Evolutionary conservation across 2,797 vertebrate species (phyloP).

Genomic region (Betta splendens): DNA sequence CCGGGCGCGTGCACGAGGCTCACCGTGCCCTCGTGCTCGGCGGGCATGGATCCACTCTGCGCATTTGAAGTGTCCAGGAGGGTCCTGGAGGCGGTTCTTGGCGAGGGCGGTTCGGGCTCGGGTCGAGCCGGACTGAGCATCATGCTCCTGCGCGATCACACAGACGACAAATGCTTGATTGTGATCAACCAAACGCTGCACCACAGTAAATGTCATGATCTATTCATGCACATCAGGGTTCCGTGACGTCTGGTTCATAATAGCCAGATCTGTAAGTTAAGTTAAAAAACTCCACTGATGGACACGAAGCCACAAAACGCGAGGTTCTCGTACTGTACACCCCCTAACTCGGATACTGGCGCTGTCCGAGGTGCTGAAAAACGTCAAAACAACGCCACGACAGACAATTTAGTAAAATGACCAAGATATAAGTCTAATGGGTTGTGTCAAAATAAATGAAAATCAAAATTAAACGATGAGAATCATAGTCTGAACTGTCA

Average conservation of each 20-base stretch:
- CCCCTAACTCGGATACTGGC: conserved; percentile 3
- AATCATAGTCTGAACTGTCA: background rate
- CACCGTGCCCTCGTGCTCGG: conserved; percentile 71
- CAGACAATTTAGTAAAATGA: background rate
- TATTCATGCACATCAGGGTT: too few relatives aligned
- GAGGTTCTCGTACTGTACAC: conserved; percentile 37
- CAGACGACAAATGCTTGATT: too few relatives aligned
- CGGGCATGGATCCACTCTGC: conserved; percentile 73
- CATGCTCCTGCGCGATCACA: conserved; percentile 72
- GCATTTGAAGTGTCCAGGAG: conserved; percentile 77
- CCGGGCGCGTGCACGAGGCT: conserved; percentile 70
- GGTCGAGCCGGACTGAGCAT: conserved; percentile 89
- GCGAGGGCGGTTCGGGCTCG: conserved; percentile 84
- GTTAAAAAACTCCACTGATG: background rate
- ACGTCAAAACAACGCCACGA: background rate
- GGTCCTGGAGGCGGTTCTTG: conserved; percentile 82
- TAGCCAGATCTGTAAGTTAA: too few relatives aligned
- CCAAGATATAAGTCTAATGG: background rate
- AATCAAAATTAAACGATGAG: background rate
- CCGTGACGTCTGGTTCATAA: too few relatives aligned
- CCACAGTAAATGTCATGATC: too few relatives aligned
- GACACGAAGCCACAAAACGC: background rate
- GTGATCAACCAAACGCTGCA: too few relatives aligned
- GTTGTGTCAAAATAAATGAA: background rate
- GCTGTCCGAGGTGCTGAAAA: conserved; percentile 71